Evolutionary conservation across 2,888 invertebrate species (phyloP), one percentile per base, ranked within the genome.

Genomic region (Metopia argyrocephala): DNA sequence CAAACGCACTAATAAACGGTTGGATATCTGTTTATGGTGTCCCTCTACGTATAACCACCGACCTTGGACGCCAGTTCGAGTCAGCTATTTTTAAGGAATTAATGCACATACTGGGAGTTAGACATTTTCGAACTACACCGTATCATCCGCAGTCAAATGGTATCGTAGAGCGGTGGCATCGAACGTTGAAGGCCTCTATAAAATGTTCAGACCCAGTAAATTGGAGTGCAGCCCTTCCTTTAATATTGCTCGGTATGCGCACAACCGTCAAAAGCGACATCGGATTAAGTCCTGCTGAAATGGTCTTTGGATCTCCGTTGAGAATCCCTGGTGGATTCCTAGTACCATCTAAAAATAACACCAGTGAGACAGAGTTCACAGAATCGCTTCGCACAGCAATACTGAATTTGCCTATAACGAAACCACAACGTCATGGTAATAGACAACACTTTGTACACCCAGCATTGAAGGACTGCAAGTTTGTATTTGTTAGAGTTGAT

Each of bases 61-160:
- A 66, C 18, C 54, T 69, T n/a, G 74, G 61, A 21, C 48, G 69
- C 6, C 70, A 79, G 21, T 79, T 79, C 27, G 69, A 69, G 20
- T 79, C 74, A 21, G 25, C 54, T 5, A 23, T 78, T 28, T 68
- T 78, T 25, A 46, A 20, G 15, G 46, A 62, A 25, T 23, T 62
- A 6, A 46, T 5, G 5, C 4, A 48, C 46, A 62, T 46, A 3
- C 46, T 46, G 5, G 62, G 48, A 6, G n/a, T 46, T 5, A 21
- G 23, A 12, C 62, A 62, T 38, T 15, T 62, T 12, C 12, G 20
- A 5, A 46, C 25, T 2, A 62, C 61, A 20, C 18, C 61, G 2
- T 25, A 20, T 20, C 28, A 69, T 45, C 56, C 46, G 21, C 64
- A 46, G 54, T 25, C 50, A 1, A 59, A 68, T 23, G 46, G 68